Percentiles rank a stretch among this genome's conserved stretches.
phyloP scores from a whole-genome alignment of 2,888 invertebrate species.

The Falcaria lacertinaria region DNA sequence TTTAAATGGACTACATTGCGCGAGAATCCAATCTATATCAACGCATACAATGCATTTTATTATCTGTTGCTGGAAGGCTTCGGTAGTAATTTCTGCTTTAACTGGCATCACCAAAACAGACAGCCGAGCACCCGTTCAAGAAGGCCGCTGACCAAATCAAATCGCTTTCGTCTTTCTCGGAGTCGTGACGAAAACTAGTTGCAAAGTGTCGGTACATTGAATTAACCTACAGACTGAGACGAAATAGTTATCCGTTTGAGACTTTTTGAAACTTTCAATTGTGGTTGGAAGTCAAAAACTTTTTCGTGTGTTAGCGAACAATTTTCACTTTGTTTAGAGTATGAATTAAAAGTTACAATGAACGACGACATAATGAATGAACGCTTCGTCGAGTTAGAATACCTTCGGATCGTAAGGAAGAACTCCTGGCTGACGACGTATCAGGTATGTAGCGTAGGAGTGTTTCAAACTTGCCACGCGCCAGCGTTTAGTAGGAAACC shows the following conservation, averaged over 20 bases:
- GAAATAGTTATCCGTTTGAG: not conserved
- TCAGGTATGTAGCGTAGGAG: slow-evolving; percentile 79
- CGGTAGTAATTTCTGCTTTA: slow-evolving; percentile 7
- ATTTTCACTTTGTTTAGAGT: not conserved
- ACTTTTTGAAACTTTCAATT: not conserved
- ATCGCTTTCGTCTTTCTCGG: not conserved
- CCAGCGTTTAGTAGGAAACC: not conserved
- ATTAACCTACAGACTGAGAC: not conserved
- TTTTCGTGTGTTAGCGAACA: not conserved
- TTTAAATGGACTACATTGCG: no score
- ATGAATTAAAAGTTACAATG: not conserved
- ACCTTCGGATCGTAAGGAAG: slow-evolving; percentile 83
- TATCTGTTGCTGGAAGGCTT: not conserved
- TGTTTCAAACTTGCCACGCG: slow-evolving; percentile 43
- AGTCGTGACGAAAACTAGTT: not conserved
- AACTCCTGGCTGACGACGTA: slow-evolving; percentile 86
- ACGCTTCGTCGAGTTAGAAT: slow-evolving; percentile 83
- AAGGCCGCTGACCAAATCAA: not conserved
- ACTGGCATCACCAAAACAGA: slow-evolving; percentile 30
- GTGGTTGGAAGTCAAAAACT: not conserved
- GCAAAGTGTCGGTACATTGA: not conserved
- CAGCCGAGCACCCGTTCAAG: slow-evolving; percentile 27
- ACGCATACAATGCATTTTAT: no score
- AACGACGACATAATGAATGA: slow-evolving; percentile 19
- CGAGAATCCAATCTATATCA: no score